Conservation (phyloP, 2,797 vertebrate species). For the Myotis findleyi region DNA sequence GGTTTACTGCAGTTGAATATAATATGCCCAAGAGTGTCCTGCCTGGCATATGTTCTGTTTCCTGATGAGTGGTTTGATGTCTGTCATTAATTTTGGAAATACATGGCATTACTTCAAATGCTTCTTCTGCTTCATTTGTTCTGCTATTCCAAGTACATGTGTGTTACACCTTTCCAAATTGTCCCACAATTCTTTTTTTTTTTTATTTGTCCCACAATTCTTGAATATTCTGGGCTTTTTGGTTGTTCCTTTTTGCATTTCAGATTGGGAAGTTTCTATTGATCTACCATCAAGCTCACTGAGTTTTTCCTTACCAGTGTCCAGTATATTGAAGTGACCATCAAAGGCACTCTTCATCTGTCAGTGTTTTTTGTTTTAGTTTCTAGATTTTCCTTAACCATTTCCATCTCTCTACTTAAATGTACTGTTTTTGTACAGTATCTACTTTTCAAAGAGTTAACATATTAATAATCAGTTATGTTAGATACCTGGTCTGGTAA, state of each 20-base stretch:
- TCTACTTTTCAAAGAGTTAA: background rate
- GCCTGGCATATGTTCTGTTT: background rate
- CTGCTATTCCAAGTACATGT: background rate
- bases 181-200: background rate
- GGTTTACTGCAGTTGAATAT: background rate
- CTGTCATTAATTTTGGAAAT: conserved; percentile 35
- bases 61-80: background rate
- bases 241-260: background rate
- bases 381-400: background rate
- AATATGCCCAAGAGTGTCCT: background rate
- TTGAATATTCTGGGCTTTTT: background rate
- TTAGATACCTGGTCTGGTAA: background rate
- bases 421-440: background rate
- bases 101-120: background rate
- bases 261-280: background rate
- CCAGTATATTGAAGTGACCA: background rate
- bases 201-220: background rate
- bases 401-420: background rate
- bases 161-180: background rate
- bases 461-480: background rate
- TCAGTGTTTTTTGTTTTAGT: background rate
- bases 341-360: background rate
- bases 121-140: background rate
- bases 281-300: background rate
- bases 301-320: background rate